phyloP scores from a whole-genome alignment of 2,797 vertebrate genomes.

The Typhlichthys subterraneus region DNA sequence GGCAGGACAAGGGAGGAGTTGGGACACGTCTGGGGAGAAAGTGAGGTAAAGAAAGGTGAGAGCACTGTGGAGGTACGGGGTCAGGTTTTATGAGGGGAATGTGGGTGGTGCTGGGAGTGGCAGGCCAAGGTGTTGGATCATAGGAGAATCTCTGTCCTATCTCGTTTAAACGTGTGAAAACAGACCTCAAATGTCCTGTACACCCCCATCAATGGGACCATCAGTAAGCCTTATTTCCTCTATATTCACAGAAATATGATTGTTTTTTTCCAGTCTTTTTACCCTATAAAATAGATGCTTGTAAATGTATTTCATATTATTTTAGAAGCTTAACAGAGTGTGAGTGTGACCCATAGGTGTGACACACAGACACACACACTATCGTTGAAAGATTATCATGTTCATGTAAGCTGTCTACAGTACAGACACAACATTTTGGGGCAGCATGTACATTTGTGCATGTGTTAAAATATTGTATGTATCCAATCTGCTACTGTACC shows the following conservation, averaged over 20 bases:
- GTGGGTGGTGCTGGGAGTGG: conserved; percentile 55
- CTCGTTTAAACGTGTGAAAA: too few relatives aligned
- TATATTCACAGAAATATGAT: too few relatives aligned
- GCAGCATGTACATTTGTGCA: not conserved
- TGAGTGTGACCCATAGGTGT: too few relatives aligned
- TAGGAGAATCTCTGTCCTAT: conserved; percentile 30
- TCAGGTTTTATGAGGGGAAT: not conserved
- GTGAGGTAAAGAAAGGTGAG: conserved; percentile 6
- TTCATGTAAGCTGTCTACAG: conserved; percentile 13
- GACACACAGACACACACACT: conserved; percentile 11
- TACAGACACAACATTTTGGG: not conserved
- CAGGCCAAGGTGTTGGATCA: conserved; percentile 38
- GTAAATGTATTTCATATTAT: too few relatives aligned
- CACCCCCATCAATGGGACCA: too few relatives aligned
- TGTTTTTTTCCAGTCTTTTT: too few relatives aligned
- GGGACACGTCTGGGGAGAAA: conserved; percentile 14
- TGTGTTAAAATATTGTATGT: conserved; percentile 1
- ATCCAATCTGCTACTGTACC: too few relatives aligned
- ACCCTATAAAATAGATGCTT: too few relatives aligned
- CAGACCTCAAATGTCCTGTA: too few relatives aligned
- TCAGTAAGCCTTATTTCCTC: too few relatives aligned
- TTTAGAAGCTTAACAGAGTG: too few relatives aligned
- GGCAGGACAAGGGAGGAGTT: not conserved
- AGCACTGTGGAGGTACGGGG: not conserved
- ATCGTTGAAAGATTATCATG: conserved; percentile 2